These are phyloP conservation scores for Petrocephalus microphthalmus DNA, from an alignment of 2,113 vertebrate genomes.

Conservation along the genomic window DNA sequence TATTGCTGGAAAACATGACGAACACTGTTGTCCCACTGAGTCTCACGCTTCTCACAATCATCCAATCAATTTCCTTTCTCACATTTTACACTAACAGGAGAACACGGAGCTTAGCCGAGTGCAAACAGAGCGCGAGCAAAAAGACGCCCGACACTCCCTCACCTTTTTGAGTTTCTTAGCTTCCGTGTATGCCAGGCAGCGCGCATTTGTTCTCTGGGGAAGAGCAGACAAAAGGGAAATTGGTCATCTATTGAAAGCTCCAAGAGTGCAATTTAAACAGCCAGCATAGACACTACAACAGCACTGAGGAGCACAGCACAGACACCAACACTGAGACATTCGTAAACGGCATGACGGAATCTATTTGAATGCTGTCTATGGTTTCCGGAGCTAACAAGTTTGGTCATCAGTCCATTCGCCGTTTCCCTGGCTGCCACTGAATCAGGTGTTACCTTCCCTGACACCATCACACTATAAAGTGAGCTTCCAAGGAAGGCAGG, in stretches of 20 bases:
- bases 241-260: background rate
- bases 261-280: background rate
- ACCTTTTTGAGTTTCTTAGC: constrained; percentile 24
- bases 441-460: background rate
- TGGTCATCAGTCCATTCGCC: background rate
- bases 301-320: background rate
- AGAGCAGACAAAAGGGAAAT: background rate
- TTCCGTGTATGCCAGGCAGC: constrained; percentile 10
- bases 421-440: background rate
- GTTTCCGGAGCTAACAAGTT: background rate
- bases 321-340: background rate
- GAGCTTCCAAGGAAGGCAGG: background rate
- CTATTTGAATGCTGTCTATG: background rate
- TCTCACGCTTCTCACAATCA: background rate
- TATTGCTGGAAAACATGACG: background rate
- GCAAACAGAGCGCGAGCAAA: background rate
- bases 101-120: background rate
- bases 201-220: background rate
- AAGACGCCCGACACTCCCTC: background rate
- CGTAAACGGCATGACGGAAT: background rate
- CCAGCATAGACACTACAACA: background rate
- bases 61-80: background rate
- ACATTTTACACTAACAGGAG: background rate
- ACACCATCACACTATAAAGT: background rate
- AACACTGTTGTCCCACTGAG: background rate